These are phyloP conservation scores for Nemapogon koenigi DNA, from an alignment of 2,888 invertebrate species.

Conservation along the genomic window DNA sequence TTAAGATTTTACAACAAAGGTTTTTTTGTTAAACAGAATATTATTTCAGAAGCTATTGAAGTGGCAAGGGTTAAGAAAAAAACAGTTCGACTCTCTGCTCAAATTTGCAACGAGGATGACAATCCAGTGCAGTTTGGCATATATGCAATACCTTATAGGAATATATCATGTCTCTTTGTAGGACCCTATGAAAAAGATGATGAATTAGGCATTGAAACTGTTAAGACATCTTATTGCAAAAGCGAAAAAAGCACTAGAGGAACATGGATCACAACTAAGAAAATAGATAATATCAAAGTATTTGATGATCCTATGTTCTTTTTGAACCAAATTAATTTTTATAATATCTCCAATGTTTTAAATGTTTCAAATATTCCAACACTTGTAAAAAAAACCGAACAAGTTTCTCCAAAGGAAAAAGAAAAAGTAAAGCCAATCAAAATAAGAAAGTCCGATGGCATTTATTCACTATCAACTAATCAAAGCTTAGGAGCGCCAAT, in stretches of 20 bases:
- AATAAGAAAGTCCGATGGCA: constrained; percentile 32
- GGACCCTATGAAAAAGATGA: constrained; percentile 50
- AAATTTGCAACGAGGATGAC: constrained; percentile 26
- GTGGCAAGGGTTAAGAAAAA: constrained; percentile 47
- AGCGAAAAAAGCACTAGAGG: constrained; percentile 34
- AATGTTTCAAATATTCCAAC: no score
- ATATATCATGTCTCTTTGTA: constrained; percentile 40
- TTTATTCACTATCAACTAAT: background rate
- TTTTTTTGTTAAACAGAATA: constrained; percentile 59
- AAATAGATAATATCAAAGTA: constrained; percentile 40
- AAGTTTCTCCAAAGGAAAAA: no score
- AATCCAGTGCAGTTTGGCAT: constrained; percentile 42
- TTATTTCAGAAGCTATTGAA: constrained; percentile 50
- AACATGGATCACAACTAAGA: constrained; percentile 45
- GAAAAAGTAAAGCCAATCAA: constrained; percentile 54
- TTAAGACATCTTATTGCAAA: constrained; percentile 24
- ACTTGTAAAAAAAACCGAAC: no score
- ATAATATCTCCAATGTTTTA: no score
- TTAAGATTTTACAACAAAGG: constrained; percentile 54
- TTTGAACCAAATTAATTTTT: constrained; percentile 19
- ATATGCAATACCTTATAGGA: constrained; percentile 42
- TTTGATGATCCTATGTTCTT: constrained; percentile 45
- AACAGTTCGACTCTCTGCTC: constrained; percentile 53
- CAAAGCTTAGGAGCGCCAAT: background rate
- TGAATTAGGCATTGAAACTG: constrained; percentile 42